These are phyloP conservation scores for Motacilla tschutschensis DNA, from an alignment of 2,113 vertebrate species.

Conservation along the genomic window DNA sequence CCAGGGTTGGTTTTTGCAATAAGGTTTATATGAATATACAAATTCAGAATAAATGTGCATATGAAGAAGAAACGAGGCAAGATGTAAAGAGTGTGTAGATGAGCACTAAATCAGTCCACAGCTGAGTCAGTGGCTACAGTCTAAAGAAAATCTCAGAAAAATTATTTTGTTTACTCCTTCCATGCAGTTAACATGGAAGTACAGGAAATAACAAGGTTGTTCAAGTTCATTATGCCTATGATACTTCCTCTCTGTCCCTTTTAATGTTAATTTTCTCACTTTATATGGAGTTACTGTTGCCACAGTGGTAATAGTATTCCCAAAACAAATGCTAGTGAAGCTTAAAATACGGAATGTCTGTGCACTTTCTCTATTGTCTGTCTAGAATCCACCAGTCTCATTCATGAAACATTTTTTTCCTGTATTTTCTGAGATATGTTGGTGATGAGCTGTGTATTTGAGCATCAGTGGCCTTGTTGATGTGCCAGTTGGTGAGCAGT, in stretches of 20 bases:
- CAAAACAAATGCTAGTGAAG: not conserved
- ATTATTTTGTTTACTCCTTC: not conserved
- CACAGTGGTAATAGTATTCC: not conserved
- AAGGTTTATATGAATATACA: not conserved
- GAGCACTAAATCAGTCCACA: not conserved
- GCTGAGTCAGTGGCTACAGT: not conserved
- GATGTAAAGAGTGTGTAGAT: not conserved
- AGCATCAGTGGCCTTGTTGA: not conserved
- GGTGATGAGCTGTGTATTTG: not conserved
- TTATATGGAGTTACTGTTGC: not conserved
- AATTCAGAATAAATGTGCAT: not conserved
- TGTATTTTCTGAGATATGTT: not conserved
- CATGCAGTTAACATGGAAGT: not conserved
- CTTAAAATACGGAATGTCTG: not conserved
- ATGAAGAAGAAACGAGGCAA: not conserved
- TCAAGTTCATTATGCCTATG: not conserved
- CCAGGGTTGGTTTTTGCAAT: not conserved
- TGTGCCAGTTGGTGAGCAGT: not conserved
- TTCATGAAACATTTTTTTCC: accelerated
- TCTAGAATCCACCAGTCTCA: not conserved
- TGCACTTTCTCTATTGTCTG: not conserved
- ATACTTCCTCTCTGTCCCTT: not conserved
- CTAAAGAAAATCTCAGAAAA: not conserved
- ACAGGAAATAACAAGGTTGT: not conserved
- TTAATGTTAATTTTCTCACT: not conserved